A percentile compares a stretch with the other conserved stretches of the same genome.
Conservation (phyloP, 2,797 vertebrate species). For the Parauchenoglanis ngamensis region DNA sequence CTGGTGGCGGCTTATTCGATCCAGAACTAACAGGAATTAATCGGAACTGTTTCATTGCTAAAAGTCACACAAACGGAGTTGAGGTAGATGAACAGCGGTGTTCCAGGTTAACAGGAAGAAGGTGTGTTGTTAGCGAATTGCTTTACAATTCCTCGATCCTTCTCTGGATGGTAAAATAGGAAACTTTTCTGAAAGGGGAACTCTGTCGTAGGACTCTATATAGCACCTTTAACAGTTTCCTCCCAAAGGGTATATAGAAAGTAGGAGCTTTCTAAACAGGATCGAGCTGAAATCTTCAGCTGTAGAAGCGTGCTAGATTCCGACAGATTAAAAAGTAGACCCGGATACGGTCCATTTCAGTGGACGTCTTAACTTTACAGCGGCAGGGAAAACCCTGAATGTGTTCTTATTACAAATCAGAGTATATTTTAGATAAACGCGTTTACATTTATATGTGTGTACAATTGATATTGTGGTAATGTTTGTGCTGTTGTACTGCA, state of each 20-base stretch:
- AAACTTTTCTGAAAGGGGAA: background rate
- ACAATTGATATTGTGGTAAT: background rate
- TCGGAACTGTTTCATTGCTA: no score
- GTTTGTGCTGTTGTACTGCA: background rate
- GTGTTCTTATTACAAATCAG: constrained; percentile 28
- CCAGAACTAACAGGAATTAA: no score
- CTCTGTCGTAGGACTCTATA: no score
- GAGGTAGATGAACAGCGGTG: background rate
- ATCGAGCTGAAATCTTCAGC: background rate
- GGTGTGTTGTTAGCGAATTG: no score
- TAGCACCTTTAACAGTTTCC: no score
- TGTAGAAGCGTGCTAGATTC: background rate
- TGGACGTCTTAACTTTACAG: background rate
- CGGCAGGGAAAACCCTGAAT: background rate
- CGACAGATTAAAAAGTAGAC: no score
- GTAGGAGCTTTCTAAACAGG: no score
- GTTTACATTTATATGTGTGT: constrained; percentile 44
- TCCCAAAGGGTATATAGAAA: no score
- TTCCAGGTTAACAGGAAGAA: no score
- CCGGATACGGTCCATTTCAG: no score
- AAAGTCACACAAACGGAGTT: no score
- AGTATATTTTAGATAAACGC: constrained; percentile 38
- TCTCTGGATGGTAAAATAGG: background rate
- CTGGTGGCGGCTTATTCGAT: no score
- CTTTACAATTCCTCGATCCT: background rate